Percentiles rank a stretch among this genome's conserved stretches.
phyloP scores from a whole-genome alignment of 1,140 invertebrate genomes.

The Dendroctonus valens region DNA sequence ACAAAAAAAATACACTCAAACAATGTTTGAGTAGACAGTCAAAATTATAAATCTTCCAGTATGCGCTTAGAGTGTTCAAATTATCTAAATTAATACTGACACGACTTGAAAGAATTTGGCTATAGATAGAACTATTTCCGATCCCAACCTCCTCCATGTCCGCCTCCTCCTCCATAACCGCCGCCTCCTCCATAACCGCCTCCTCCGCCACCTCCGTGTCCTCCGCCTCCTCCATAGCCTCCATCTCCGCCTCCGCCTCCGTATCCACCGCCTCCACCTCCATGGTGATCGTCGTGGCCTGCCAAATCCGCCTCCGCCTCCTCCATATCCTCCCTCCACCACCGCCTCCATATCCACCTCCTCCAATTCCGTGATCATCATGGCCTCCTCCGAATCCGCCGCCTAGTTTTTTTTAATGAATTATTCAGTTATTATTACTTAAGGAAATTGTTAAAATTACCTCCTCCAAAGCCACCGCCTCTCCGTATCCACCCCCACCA shows the following conservation, averaged over 20 bases:
- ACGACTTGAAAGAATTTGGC: too few relatives aligned
- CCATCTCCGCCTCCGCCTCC: conserved; percentile 28
- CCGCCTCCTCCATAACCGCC: conserved; percentile 33
- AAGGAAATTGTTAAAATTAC: too few relatives aligned
- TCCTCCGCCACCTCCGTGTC: conserved; percentile 23
- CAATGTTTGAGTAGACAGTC: too few relatives aligned
- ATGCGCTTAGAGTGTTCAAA: too few relatives aligned
- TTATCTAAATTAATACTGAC: too few relatives aligned
- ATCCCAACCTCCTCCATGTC: conserved; percentile 30
- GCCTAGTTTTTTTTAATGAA: too few relatives aligned
- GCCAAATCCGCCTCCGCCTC: conserved; percentile 27
- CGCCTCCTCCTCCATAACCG: conserved; percentile 31
- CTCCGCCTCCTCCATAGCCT: conserved; percentile 32
- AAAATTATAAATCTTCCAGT: too few relatives aligned
- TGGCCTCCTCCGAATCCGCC: conserved; percentile 10
- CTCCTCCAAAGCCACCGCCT: too few relatives aligned
- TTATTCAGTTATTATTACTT: too few relatives aligned
- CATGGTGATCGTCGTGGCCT: conserved; percentile 33
- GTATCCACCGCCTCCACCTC: conserved; percentile 28
- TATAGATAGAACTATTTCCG: too few relatives aligned
- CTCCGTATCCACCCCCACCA: background rate
- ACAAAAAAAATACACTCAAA: too few relatives aligned
- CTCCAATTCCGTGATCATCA: conserved; percentile 18
- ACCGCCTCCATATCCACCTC: conserved; percentile 18
- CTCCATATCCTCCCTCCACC: conserved; percentile 7